These are phyloP conservation scores for Caerostris darwini DNA, from an alignment of 1,140 invertebrate species.

Conservation along the genomic window DNA sequence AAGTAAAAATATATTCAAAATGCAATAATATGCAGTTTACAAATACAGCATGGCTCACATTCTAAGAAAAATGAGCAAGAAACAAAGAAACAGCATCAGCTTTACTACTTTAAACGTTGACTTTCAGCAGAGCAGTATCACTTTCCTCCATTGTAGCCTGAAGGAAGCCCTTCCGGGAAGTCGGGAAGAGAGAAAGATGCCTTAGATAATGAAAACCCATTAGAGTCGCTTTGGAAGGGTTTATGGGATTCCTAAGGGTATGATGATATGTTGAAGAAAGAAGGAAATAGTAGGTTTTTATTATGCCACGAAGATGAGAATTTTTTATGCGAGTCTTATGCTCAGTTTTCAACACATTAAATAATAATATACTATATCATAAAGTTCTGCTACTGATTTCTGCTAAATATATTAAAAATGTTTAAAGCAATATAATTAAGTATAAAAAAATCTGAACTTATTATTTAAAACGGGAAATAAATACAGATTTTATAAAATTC, in stretches of 20 bases:
- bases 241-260: slow-evolving; percentile 28
- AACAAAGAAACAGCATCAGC: not conserved
- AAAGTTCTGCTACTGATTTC: too few relatives aligned
- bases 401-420: too few relatives aligned
- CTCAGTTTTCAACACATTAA: too few relatives aligned
- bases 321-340: too few relatives aligned
- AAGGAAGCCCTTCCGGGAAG: slow-evolving; percentile 21
- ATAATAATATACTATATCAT: too few relatives aligned
- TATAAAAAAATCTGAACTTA: too few relatives aligned
- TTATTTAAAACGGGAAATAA: too few relatives aligned
- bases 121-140: not conserved
- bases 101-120: not conserved
- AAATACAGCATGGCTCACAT: not conserved
- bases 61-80: not conserved
- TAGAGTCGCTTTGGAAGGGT: slow-evolving; percentile 12
- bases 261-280: slow-evolving; percentile 37
- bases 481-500: too few relatives aligned
- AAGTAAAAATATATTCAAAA: too few relatives aligned
- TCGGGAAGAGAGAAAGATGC: not conserved
- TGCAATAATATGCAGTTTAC: not conserved
- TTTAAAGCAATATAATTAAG: too few relatives aligned
- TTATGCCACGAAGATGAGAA: too few relatives aligned
- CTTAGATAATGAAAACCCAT: slow-evolving; percentile 48
- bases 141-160: not conserved
- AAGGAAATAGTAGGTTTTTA: too few relatives aligned